phyloP scores from a whole-genome alignment of 2,113 vertebrate genomes.

The Willisornis vidua region DNA sequence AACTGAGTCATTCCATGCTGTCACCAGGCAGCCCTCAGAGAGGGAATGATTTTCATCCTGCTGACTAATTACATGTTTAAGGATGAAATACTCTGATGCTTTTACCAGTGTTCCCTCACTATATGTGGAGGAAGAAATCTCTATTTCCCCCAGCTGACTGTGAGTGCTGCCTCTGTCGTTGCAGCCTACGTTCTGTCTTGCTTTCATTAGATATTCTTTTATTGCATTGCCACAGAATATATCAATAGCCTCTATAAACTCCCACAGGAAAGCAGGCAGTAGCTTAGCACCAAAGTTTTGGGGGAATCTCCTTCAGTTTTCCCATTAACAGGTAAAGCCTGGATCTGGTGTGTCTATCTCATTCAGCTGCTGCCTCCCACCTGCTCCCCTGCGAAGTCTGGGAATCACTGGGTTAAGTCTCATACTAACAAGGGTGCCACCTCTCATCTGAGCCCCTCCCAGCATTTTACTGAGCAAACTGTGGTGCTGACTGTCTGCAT shows the following conservation, averaged over 20 bases:
- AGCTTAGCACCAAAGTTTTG: constrained; percentile 36
- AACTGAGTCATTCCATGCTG: not conserved
- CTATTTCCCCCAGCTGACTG: constrained; percentile 28
- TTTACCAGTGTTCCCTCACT: constrained; percentile 11
- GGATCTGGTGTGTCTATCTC: not conserved
- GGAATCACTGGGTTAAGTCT: not conserved
- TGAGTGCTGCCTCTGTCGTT: constrained; percentile 36
- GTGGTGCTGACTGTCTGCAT: not conserved
- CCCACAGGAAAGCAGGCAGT: constrained; percentile 39
- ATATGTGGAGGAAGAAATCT: constrained; percentile 1
- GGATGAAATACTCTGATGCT: constrained; percentile 57
- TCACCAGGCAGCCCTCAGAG: not conserved
- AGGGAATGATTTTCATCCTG: not conserved
- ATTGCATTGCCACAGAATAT: constrained; percentile 45
- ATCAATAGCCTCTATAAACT: constrained; percentile 15
- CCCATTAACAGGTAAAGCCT: not conserved
- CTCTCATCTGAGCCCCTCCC: not conserved
- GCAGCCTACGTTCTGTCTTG: constrained; percentile 6
- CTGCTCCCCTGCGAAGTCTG: rapidly evolving
- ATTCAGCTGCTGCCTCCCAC: not conserved
- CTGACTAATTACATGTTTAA: constrained; percentile 47
- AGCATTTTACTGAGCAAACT: not conserved
- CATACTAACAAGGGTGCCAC: not conserved
- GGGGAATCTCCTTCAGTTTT: constrained; percentile 53
- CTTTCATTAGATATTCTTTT: constrained; percentile 57